Conservation (phyloP, 1,140 invertebrate species). For the Mercenaria mercenaria region DNA sequence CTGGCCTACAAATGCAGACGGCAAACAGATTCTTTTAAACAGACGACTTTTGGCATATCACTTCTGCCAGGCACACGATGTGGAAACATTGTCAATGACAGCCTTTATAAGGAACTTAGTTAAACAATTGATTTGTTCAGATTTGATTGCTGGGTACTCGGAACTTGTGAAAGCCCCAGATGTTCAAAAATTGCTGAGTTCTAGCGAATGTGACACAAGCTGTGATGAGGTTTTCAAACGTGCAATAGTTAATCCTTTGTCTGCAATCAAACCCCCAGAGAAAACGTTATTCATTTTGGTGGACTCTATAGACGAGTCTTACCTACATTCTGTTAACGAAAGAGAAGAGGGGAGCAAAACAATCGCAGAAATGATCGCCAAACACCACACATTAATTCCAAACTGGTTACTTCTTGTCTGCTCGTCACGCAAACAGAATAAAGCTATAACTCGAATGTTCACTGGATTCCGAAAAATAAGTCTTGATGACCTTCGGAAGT, state of each 20-base stretch:
- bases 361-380: constrained; percentile 94
- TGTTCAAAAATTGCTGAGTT: constrained; percentile 76
- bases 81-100: constrained; percentile 90
- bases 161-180: constrained; percentile 76
- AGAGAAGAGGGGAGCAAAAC: constrained; percentile 87
- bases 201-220: constrained; percentile 85
- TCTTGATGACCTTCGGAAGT: constrained; percentile 95
- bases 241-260: constrained; percentile 91
- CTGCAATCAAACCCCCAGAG: constrained; percentile 93
- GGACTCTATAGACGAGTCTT: constrained; percentile 95
- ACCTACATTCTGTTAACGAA: constrained; percentile 79
- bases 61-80: constrained; percentile 87
- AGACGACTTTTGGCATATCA: constrained; percentile 83
- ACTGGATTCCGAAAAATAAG: constrained; percentile 96
- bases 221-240: constrained; percentile 97
- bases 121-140: constrained; percentile 90
- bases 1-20: constrained; percentile 90
- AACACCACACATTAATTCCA: constrained; percentile 96
- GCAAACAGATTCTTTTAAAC: constrained; percentile 80
- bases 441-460: constrained; percentile 95
- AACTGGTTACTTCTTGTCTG: constrained; percentile 97
- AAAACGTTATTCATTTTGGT: constrained; percentile 94
- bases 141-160: constrained; percentile 89
- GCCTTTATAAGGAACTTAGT: constrained; percentile 94
- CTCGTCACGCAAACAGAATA: constrained; percentile 93